Conservation (phyloP, 2,113 vertebrate species). For the Marmota flaviventris region DNA sequence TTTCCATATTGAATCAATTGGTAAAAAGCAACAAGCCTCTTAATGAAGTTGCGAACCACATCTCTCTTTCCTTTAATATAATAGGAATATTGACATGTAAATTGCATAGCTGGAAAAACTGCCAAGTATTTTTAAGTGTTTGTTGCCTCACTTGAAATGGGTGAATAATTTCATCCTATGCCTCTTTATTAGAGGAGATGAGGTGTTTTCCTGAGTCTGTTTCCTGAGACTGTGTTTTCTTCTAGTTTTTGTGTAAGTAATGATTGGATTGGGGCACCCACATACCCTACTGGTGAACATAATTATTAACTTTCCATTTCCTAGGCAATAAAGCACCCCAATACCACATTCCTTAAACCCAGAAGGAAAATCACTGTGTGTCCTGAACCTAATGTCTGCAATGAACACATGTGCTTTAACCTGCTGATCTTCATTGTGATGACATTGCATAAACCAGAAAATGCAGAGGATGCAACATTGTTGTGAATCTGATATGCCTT, state of each 20-base stretch:
- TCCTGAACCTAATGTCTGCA: not conserved
- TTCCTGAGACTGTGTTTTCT: constrained; percentile 51
- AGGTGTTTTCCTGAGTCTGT: constrained; percentile 3
- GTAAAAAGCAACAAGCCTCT: constrained; percentile 12
- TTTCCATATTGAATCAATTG: constrained; percentile 19
- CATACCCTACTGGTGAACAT: not conserved
- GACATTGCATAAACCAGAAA: not conserved
- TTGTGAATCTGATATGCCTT: not conserved
- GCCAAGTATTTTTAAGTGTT: constrained; percentile 66
- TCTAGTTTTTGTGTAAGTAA: constrained; percentile 39
- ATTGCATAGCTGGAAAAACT: not conserved
- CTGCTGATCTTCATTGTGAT: not conserved
- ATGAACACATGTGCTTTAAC: not conserved
- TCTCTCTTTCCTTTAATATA: constrained; percentile 58
- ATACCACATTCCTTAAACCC: not conserved
- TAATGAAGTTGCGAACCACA: constrained; percentile 33
- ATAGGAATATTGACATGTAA: constrained; percentile 40
- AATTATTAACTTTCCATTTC: constrained; percentile 52
- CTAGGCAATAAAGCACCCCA: not conserved
- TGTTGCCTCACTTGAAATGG: constrained; percentile 25
- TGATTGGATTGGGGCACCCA: constrained; percentile 12
- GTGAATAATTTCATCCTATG: constrained; percentile 21
- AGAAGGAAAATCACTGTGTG: constrained; percentile 28
- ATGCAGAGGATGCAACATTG: not conserved
- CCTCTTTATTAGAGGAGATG: not conserved